Conservation (phyloP, 2,888 invertebrate genomes). For the Amphipyra tragopoginis region DNA sequence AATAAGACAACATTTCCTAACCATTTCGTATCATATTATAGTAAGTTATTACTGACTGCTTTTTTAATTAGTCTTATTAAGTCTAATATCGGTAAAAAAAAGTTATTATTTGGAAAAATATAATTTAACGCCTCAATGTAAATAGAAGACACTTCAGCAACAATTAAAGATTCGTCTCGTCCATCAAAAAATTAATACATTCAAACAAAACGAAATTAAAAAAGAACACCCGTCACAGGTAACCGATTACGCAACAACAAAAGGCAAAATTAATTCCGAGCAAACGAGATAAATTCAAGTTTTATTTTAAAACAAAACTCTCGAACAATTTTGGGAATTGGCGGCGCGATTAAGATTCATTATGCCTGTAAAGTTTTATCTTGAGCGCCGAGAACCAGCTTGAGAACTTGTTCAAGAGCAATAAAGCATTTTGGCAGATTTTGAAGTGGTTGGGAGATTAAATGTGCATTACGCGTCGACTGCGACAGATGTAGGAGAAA, state of each 20-base stretch:
- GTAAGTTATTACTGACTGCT: no score
- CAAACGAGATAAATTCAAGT: conserved; percentile 82
- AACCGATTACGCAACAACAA: conserved; percentile 82
- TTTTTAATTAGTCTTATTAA: no score
- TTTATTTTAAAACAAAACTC: conserved; percentile 86
- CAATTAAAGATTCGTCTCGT: conserved; percentile 19
- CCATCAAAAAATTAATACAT: conserved; percentile 49
- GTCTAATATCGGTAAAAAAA: no score
- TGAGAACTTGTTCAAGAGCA: conserved; percentile 82
- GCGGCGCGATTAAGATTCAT: conserved; percentile 88
- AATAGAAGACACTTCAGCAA: conserved; percentile 8
- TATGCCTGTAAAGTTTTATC: conserved; percentile 89
- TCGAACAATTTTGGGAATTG: conserved; percentile 85
- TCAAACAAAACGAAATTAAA: conserved; percentile 72
- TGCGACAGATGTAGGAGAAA: conserved; percentile 76
- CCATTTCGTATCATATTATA: no score
- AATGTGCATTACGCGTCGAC: conserved; percentile 84
- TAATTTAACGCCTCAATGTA: no score
- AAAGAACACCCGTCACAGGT: conserved; percentile 73
- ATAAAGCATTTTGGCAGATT: conserved; percentile 89
- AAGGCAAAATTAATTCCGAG: conserved; percentile 82
- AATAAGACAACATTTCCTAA: no score
- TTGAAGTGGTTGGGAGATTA: conserved; percentile 85
- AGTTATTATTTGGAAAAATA: no score
- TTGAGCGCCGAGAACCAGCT: conserved; percentile 75